A percentile compares a stretch with the other conserved stretches of the same genome.
Evolutionary conservation across 2,113 vertebrate species (phyloP).

Genomic region (Actenoides lindsayi): DNA sequence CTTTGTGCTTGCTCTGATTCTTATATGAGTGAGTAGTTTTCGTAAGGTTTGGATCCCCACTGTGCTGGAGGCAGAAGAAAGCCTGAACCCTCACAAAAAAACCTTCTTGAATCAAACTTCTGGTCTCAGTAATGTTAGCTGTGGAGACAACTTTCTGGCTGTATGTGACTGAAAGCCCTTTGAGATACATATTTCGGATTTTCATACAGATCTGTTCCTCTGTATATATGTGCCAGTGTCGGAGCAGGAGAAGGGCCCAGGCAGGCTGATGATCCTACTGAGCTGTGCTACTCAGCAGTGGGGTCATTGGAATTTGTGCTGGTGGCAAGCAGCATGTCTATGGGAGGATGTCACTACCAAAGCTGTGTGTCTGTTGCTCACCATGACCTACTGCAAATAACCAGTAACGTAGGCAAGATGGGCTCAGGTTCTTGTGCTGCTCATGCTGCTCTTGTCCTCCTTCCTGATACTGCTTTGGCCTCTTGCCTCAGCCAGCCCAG

Average conservation of each 20-base stretch:
- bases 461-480: not conserved
- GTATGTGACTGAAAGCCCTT: not conserved
- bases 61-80: not conserved
- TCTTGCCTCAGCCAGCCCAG: not conserved
- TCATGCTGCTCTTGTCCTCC: not conserved
- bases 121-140: not conserved
- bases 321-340: not conserved
- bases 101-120: not conserved
- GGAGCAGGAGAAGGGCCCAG: not conserved
- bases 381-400: rapidly evolving
- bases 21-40: not conserved
- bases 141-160: not conserved
- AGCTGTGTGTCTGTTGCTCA: not conserved
- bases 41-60: not conserved
- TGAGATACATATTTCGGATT: not conserved
- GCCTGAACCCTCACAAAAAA: not conserved
- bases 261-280: not conserved
- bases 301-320: not conserved
- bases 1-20: not conserved
- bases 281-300: not conserved
- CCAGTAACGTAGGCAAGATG: not conserved
- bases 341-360: not conserved
- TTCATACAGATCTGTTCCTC: not conserved
- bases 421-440: not conserved
- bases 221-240: rapidly evolving